Percentiles rank a stretch among this genome's conserved stretches.
These are phyloP conservation scores for Drosophila quadrilineata DNA, from an alignment of 1,140 invertebrate species.

Conservation along the genomic window DNA sequence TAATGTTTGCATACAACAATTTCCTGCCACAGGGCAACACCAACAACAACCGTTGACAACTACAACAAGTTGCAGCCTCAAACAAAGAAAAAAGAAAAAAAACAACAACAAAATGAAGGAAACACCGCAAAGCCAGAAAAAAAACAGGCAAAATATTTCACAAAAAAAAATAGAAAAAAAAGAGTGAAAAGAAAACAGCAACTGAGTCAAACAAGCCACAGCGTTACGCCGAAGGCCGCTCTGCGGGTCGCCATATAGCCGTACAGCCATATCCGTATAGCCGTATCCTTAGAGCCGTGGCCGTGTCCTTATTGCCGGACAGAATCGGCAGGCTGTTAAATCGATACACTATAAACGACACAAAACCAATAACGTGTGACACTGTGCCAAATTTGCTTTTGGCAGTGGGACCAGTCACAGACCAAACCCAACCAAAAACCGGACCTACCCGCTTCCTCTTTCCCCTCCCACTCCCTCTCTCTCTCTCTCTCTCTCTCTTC, in stretches of 20 bases:
- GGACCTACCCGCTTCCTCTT: neutral
- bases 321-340: conserved; percentile 63
- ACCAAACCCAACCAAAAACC: neutral
- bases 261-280: too few species aligned
- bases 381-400: conserved; percentile 65
- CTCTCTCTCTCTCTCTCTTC: too few species aligned
- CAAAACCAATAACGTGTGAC: conserved; percentile 67
- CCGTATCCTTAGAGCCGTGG: too few species aligned
- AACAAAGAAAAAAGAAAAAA: conserved; percentile 25
- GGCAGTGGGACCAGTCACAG: conserved; percentile 29
- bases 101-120: neutral
- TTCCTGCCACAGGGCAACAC: conserved; percentile 48
- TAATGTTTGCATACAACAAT: conserved; percentile 75
- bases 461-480: too few species aligned
- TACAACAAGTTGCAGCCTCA: conserved; percentile 44
- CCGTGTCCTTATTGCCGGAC: too few species aligned
- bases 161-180: neutral
- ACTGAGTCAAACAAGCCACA: conserved; percentile 57
- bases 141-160: too few species aligned
- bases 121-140: neutral
- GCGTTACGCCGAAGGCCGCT: conserved; percentile 30
- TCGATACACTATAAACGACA: conserved; percentile 69
- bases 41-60: conserved; percentile 47
- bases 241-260: conserved; percentile 55
- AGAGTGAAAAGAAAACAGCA: neutral